phyloP scores from a whole-genome alignment of 2,888 invertebrate species.

The Eretmocerus hayati region DNA sequence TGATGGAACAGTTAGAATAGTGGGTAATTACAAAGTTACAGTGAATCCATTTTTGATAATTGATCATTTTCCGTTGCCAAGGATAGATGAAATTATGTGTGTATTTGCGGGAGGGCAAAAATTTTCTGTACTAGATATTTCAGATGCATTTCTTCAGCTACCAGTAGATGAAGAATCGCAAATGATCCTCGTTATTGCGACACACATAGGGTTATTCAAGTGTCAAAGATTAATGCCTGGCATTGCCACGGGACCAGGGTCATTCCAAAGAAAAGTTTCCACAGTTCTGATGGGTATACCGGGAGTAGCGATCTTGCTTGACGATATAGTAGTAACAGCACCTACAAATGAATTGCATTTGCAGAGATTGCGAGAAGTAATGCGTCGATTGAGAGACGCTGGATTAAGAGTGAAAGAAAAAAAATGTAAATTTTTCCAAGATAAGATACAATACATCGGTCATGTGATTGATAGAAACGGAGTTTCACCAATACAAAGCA shows the following conservation, averaged over 20 bases:
- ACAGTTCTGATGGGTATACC: constrained; percentile 11
- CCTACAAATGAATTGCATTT: constrained; percentile 3
- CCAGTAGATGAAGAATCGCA: constrained; percentile 9
- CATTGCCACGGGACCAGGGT: constrained; percentile 13
- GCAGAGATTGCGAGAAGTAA: constrained; percentile 1
- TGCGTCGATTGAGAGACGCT: neutral
- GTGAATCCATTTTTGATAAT: constrained; percentile 22
- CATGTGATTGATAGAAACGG: neutral
- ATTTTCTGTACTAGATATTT: constrained; percentile 24
- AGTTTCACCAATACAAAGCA: neutral
- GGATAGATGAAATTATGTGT: constrained; percentile 23
- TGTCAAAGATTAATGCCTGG: constrained; percentile 11
- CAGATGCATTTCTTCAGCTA: constrained; percentile 18
- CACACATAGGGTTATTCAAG: constrained; percentile 17
- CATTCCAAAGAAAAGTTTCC: constrained; percentile 19
- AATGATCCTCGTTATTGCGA: constrained; percentile 12
- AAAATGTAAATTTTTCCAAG: constrained; percentile 6
- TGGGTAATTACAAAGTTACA: constrained; percentile 30
- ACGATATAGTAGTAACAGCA: constrained; percentile 10
- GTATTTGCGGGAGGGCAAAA: constrained; percentile 23
- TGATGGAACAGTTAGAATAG: constrained; percentile 28
- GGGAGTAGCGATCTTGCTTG: constrained; percentile 7
- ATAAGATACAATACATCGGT: constrained; percentile 8
- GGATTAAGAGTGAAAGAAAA: constrained; percentile 8
- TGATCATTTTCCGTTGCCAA: constrained; percentile 23